Percentiles rank a stretch among this genome's conserved stretches.
Conservation (phyloP, 2,113 vertebrate species). For the Lophochroa leadbeateri region DNA sequence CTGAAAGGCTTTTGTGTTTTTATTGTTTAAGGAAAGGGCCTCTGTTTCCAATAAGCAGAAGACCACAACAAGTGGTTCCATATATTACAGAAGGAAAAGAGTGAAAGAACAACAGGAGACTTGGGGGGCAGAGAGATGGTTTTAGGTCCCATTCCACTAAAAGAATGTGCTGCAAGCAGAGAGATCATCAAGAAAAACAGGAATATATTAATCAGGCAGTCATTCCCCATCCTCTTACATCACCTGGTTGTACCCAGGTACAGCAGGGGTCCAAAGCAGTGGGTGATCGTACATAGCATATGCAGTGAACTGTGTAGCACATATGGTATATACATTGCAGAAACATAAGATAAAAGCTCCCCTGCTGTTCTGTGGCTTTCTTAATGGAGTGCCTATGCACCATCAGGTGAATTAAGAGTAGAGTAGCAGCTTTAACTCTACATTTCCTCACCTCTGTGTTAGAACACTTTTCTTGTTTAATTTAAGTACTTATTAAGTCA, state of each 20-base stretch:
- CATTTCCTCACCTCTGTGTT: slow-evolving; percentile 16
- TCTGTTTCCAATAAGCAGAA: background rate
- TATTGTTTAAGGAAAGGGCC: background rate
- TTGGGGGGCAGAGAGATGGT: fast-evolving
- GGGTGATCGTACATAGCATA: slow-evolving; percentile 1
- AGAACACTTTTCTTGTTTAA: background rate
- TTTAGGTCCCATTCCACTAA: background rate
- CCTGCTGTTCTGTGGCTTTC: slow-evolving; percentile 66
- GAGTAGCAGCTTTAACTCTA: slow-evolving; percentile 27
- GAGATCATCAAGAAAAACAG: slow-evolving; percentile 1
- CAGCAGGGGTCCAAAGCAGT: slow-evolving; percentile 60
- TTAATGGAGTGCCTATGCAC: slow-evolving; percentile 61
- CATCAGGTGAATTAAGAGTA: slow-evolving; percentile 21
- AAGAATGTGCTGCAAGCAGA: slow-evolving; percentile 15
- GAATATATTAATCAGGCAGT: slow-evolving; percentile 49
- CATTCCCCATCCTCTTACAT: slow-evolving; percentile 48
- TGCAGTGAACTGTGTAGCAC: slow-evolving; percentile 61
- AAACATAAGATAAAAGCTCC: slow-evolving; percentile 65
- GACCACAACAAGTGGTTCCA: background rate
- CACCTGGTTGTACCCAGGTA: background rate
- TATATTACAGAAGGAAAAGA: background rate
- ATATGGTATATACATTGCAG: slow-evolving; percentile 50
- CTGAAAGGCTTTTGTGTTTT: background rate
- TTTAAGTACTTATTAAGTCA: slow-evolving; percentile 42
- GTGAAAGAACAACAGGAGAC: background rate